Conservation (phyloP, 2,888 invertebrate genomes). For the Luffia ferchaultella region DNA sequence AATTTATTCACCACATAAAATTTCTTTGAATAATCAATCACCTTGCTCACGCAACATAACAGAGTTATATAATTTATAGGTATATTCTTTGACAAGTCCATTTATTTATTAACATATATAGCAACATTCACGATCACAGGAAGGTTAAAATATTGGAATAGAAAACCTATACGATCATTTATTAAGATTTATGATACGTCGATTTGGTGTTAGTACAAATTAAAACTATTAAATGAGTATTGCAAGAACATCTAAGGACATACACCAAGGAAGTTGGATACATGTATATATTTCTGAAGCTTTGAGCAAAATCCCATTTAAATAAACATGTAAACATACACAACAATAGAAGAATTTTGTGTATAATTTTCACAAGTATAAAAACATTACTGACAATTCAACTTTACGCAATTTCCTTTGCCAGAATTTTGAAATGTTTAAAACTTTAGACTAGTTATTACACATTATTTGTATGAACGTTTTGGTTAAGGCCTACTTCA, state of each 20-base stretch:
- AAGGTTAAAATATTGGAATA: constrained; percentile 59
- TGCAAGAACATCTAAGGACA: not conserved
- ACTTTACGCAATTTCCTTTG: constrained; percentile 23
- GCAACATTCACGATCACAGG: constrained; percentile 60
- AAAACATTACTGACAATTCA: constrained; percentile 40
- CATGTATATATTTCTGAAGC: constrained; percentile 20
- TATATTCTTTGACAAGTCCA: constrained; percentile 34
- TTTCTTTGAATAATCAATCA: constrained; percentile 45
- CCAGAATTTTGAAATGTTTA: constrained; percentile 31
- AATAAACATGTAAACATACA: constrained; percentile 21
- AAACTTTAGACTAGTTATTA: constrained; percentile 36
- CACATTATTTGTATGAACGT: constrained; percentile 27
- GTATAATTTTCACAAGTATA: constrained; percentile 39
- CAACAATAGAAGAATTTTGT: constrained; percentile 17
- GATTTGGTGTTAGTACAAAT: constrained; percentile 50
- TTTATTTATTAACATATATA: constrained; percentile 49
- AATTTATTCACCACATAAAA: constrained; percentile 64
- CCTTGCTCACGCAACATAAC: constrained; percentile 60
- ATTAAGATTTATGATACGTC: too few relatives aligned
- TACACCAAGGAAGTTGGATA: not conserved
- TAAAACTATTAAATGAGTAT: constrained; percentile 26
- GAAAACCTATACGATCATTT: constrained; percentile 50
- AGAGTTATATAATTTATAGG: constrained; percentile 43
- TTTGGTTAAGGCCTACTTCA: constrained; percentile 27
- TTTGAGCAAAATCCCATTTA: constrained; percentile 42